Conservation (phyloP, 2,113 vertebrate genomes). For the Stercorarius parasiticus region DNA sequence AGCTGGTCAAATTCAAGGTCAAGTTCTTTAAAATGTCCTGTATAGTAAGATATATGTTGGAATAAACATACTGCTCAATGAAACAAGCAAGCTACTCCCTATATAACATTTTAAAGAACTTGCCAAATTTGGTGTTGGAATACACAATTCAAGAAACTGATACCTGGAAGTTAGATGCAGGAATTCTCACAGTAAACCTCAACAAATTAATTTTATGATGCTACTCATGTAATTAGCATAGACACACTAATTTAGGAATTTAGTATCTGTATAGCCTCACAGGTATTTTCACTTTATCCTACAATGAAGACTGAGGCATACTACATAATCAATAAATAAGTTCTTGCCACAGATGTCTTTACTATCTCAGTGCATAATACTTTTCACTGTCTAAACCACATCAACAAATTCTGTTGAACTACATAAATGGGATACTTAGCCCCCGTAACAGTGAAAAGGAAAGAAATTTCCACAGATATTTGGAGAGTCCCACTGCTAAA, state of each 20-base stretch:
- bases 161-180: background rate
- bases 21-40: background rate
- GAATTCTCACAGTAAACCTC: background rate
- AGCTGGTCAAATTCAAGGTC: background rate
- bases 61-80: background rate
- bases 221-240: background rate
- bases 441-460: background rate
- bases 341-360: background rate
- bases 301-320: background rate
- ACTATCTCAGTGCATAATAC: background rate
- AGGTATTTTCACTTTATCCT: background rate
- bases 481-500: background rate
- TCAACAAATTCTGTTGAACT: background rate
- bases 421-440: background rate
- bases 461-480: background rate
- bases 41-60: background rate
- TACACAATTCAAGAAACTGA: background rate
- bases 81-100: background rate
- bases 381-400: background rate
- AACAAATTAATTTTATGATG: background rate
- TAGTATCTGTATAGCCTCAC: background rate
- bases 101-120: background rate
- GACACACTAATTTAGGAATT: background rate
- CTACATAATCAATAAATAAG: background rate
- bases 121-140: background rate